A percentile compares a stretch with the other conserved stretches of the same genome.
phyloP scores from a whole-genome alignment of 2,113 vertebrate species.

The Oceanites oceanicus region DNA sequence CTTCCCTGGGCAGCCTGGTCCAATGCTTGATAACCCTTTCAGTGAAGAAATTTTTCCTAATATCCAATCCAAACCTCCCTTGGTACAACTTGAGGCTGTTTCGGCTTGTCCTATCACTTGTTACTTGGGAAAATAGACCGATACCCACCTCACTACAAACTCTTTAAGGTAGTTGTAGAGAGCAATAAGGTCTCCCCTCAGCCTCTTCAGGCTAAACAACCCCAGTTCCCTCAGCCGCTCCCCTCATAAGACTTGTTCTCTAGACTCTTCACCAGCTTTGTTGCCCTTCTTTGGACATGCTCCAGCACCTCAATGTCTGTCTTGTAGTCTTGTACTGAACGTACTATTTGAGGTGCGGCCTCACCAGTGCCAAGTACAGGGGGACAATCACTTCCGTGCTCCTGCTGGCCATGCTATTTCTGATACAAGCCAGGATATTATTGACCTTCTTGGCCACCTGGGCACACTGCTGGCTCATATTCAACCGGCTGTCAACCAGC shows the following conservation, averaged over 20 bases:
- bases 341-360: background rate
- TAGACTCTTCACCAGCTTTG: background rate
- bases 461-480: background rate
- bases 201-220: background rate
- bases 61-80: too few relatives aligned
- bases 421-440: background rate
- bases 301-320: background rate
- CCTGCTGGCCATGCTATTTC: background rate
- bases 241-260: background rate
- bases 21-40: too few relatives aligned
- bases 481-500: accelerated
- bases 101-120: too few relatives aligned
- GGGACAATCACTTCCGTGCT: background rate
- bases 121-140: too few relatives aligned
- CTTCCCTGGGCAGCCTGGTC: too few relatives aligned
- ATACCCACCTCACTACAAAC: background rate
- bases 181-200: background rate
- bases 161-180: background rate
- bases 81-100: too few relatives aligned
- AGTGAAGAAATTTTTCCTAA: too few relatives aligned
- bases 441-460: background rate
- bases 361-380: background rate
- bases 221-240: background rate
- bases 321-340: too few relatives aligned
- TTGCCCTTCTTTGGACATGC: background rate